These are phyloP conservation scores for Drosophila nigromelanica DNA, from an alignment of 1,140 invertebrate species.

Conservation along the genomic window DNA sequence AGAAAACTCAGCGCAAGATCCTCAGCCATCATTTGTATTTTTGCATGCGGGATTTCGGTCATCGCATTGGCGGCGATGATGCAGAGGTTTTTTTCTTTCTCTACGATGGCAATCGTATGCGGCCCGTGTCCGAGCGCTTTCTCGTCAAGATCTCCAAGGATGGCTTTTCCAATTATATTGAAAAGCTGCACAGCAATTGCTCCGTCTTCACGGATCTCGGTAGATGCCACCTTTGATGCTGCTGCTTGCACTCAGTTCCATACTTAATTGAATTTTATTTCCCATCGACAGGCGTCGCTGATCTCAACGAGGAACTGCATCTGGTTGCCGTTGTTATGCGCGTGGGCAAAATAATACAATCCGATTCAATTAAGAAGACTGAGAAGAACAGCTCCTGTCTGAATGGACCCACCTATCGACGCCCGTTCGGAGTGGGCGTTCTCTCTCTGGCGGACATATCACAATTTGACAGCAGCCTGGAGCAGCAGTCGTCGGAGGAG, in stretches of 20 bases:
- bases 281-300: conserved; percentile 87
- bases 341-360: conserved; percentile 93
- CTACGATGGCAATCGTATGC: conserved; percentile 90
- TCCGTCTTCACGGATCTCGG: conserved; percentile 91
- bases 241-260: background rate
- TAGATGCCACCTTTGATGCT: background rate
- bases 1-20: conserved; percentile 88
- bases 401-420: conserved; percentile 84
- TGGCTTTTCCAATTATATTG: conserved; percentile 94
- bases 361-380: conserved; percentile 89
- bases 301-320: conserved; percentile 92
- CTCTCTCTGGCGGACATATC: conserved; percentile 87
- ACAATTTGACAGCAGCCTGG: conserved; percentile 86
- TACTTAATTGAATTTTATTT: background rate
- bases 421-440: conserved; percentile 94
- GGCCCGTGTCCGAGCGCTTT: conserved; percentile 93
- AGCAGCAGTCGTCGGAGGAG: conserved; percentile 86
- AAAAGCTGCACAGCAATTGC: conserved; percentile 94
- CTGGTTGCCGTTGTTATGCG: conserved; percentile 95
- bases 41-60: conserved; percentile 94
- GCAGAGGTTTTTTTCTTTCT: conserved; percentile 94
- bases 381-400: conserved; percentile 72
- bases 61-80: conserved; percentile 93
- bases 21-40: conserved; percentile 93
- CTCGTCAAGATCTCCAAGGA: conserved; percentile 94